Evolutionary conservation across 2,113 vertebrate species (phyloP).

Genomic region (Galbula dea): DNA sequence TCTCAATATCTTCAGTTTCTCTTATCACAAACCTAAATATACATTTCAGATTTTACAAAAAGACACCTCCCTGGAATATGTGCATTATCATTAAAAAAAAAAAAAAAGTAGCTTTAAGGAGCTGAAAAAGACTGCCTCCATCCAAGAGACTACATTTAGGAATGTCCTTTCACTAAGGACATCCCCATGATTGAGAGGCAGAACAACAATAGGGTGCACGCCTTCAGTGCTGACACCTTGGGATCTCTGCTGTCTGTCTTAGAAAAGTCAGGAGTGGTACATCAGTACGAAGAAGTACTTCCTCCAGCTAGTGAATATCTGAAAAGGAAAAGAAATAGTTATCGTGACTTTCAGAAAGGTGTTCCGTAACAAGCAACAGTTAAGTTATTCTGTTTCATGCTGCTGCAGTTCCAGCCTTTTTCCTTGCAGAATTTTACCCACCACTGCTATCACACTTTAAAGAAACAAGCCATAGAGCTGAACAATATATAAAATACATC

Average conservation of each 20-base stretch:
- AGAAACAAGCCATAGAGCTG: background rate
- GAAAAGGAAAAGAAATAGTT: background rate
- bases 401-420: background rate
- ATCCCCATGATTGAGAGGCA: background rate
- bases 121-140: slow-evolving; percentile 68
- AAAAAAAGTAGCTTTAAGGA: slow-evolving; percentile 73
- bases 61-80: slow-evolving; percentile 76
- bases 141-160: slow-evolving; percentile 60
- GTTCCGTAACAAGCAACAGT: background rate
- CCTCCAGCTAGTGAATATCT: slow-evolving; percentile 87
- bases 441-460: background rate
- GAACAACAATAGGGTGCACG: background rate
- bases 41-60: slow-evolving; percentile 78
- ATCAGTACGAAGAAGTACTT: slow-evolving; percentile 83
- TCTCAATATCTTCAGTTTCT: slow-evolving; percentile 85
- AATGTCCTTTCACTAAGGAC: slow-evolving; percentile 2
- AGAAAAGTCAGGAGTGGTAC: background rate
- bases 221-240: slow-evolving; percentile 17
- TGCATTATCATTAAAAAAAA: slow-evolving; percentile 72
- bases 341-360: background rate
- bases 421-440: background rate
- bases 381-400: background rate
- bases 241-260: slow-evolving; percentile 28
- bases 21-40: slow-evolving; percentile 80
- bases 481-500: background rate